Evolutionary conservation across 2,113 vertebrate species (phyloP), one percentile per base, ranked within the genome.

Genomic region (Chamaea fasciata): DNA sequence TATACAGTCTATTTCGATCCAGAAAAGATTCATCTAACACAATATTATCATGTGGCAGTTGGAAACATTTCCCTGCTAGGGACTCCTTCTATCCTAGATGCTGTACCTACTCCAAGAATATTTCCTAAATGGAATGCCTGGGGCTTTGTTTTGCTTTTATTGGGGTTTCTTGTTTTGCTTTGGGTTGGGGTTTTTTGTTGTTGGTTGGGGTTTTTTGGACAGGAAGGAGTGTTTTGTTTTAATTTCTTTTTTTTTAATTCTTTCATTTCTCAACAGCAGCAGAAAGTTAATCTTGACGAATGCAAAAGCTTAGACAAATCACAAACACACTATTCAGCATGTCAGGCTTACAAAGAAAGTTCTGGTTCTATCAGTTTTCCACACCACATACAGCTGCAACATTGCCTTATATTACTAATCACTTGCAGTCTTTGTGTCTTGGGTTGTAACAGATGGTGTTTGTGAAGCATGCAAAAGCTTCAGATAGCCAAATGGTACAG

Each of bases 391-490:
- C 84, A 97, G 93, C 92, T 97, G 94, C 88, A 96, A 84, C 71
- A 77, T 86, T 88, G 93, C 87, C 82, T 97, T 97, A 63, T 89
- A 97, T 93, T 94, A 94, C 92, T 97, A 97, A 97, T 97, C 95
- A 87, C 75, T 96, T 63, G 74, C 92, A 95, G 88, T 95, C 90
- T 94, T 95, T 69, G 47, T 92, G 85, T 96, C 95, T 96, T 91
- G 96, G 92, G 83, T 92, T 97, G 76, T 95, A 97, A 97, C 97
- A 97, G 97, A 98, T 98, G 97, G 96, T 97, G 94, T 97, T 96
- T 97, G 83, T 44, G 83, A 97, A 92, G 95, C 97, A 90, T 89
- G 78, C 85, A 93, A 96, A 96, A 96, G 89, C 93, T 94, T 95
- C 95, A 94, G 78, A 96, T 97, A 97, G 92, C 95, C 96, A 97